These are phyloP conservation scores for Melanotaenia boesemani DNA, from an alignment of 2,797 vertebrate genomes.

Conservation along the genomic window DNA sequence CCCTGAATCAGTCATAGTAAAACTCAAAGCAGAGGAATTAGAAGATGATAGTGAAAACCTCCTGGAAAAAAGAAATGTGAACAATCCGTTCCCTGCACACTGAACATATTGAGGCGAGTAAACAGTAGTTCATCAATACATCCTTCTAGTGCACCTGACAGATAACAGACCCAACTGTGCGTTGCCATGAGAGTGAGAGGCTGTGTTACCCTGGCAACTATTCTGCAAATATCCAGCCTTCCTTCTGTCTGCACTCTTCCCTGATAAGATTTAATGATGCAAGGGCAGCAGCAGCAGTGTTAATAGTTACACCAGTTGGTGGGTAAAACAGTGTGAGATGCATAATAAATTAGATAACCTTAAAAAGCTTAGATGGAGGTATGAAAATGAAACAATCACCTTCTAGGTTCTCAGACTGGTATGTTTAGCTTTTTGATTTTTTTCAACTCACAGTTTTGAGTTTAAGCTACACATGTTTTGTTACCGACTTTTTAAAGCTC, in stretches of 20 bases:
- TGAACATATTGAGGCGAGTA: constrained; percentile 42
- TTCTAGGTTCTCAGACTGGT: constrained; percentile 18
- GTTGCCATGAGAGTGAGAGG: constrained; percentile 69
- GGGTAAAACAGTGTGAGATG: constrained; percentile 8
- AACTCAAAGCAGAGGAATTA: constrained; percentile 14
- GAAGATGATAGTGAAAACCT: constrained; percentile 28
- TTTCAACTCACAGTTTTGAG: not conserved
- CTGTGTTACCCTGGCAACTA: constrained; percentile 78
- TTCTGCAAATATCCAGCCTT: constrained; percentile 62
- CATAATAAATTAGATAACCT: constrained; percentile 24
- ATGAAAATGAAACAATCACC: not conserved
- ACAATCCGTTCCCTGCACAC: constrained; percentile 22
- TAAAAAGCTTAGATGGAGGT: constrained; percentile 18
- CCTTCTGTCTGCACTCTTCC: constrained; percentile 54
- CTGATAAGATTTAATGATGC: constrained; percentile 74
- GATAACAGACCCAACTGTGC: constrained; percentile 39
- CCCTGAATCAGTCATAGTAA: constrained; percentile 20
- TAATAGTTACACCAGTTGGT: constrained; percentile 72
- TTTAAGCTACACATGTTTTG: not conserved
- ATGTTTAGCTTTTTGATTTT: not conserved
- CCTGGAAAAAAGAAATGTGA: constrained; percentile 11
- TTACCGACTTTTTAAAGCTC: not conserved
- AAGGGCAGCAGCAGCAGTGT: constrained; percentile 63
- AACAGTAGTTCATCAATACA: constrained; percentile 21
- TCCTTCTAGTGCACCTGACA: constrained; percentile 40